These are phyloP conservation scores for Ptiloglossa arizonensis DNA, from an alignment of 1,140 invertebrate species.

Conservation along the genomic window DNA sequence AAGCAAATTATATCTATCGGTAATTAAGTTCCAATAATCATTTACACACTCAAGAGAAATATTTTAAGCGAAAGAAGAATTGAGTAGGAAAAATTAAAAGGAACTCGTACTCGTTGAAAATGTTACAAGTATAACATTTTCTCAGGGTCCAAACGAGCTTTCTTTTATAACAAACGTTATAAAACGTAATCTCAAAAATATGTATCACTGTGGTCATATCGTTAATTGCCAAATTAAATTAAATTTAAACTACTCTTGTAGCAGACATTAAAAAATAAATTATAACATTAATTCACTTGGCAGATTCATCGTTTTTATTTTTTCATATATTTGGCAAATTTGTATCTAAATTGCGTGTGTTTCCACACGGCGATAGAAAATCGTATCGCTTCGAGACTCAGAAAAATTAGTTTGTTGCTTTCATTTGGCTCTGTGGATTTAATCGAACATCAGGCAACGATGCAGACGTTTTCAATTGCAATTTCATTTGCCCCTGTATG, in stretches of 20 bases:
- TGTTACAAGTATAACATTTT: constrained; percentile 11
- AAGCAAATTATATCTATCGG: too few species aligned
- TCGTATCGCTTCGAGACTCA: neutral
- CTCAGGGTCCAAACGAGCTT: neutral
- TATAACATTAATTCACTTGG: too few species aligned
- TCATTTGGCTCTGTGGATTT: neutral
- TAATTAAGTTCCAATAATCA: neutral
- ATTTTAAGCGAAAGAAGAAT: neutral
- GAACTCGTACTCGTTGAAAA: neutral
- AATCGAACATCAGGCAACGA: constrained; percentile 10
- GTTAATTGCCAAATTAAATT: too few species aligned
- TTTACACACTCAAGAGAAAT: neutral
- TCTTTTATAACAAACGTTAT: too few species aligned
- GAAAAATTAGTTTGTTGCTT: neutral
- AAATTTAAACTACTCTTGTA: too few species aligned
- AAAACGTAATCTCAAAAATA: too few species aligned
- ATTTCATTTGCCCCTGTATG: neutral
- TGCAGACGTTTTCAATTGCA: constrained; percentile 24
- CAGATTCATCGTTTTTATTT: too few species aligned
- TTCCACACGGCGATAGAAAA: neutral
- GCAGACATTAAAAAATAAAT: too few species aligned
- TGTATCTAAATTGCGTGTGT: neutral
- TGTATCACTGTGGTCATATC: too few species aligned
- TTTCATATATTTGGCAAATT: neutral
- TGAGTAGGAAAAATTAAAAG: neutral